A percentile compares a stretch with the other conserved stretches of the same genome.
These are phyloP conservation scores for rabbit (Oryctolagus cuniculus) DNA, from an alignment of 2,113 vertebrate species.

Conservation along the genomic window mOryCun1.1 NC_091435.1:145031001-145031500, in stretches of 20 bases:
- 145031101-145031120: background rate
- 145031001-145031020: background rate
- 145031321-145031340: conserved; percentile 1
- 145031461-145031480: background rate
- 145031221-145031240: background rate
- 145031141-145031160: background rate
- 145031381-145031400: background rate
- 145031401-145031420: conserved; percentile 5
- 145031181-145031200: conserved; percentile 20
- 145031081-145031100: background rate
- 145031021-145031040: background rate
- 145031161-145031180: background rate
- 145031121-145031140: background rate
- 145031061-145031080: background rate
- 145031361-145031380: conserved; percentile 33
- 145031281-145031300: background rate
- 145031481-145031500: background rate
- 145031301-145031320: background rate
- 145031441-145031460: background rate
- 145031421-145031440: conserved; percentile 1
- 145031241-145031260: conserved; percentile 25
- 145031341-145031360: background rate
- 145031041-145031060: background rate
- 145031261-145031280: conserved; percentile 8
- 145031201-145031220: background rate